phyloP scores from a whole-genome alignment of 2,888 invertebrate species.

The Xestoiulus laeticollis region DNA sequence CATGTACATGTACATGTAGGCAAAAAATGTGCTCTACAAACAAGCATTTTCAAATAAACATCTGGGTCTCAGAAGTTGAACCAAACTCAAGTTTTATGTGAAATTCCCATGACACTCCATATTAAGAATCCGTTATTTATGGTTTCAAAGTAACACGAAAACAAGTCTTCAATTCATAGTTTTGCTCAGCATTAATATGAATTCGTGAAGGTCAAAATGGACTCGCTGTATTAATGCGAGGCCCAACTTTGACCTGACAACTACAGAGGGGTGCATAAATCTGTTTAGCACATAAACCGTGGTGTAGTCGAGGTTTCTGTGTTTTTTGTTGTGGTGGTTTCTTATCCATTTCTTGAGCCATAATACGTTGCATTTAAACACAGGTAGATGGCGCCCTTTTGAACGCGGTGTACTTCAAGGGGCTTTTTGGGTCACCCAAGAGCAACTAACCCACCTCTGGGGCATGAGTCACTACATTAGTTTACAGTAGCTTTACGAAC shows the following conservation, averaged over 20 bases:
- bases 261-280: constrained; percentile 20
- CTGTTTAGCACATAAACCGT: not conserved
- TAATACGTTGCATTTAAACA: not conserved
- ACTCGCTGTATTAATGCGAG: not conserved
- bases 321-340: not conserved
- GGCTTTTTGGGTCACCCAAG: not conserved
- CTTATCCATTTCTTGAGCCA: not conserved
- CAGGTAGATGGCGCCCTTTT: not conserved
- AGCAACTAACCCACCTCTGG: no score
- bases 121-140: not conserved
- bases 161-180: not conserved
- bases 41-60: no score
- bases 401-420: not conserved
- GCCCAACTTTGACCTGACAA: not conserved
- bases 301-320: not conserved
- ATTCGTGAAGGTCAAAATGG: constrained; percentile 2
- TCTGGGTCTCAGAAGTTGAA: no score
- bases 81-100: no score
- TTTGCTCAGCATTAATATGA: not conserved
- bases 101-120: not conserved
- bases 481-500: no score
- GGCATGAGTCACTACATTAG: no score
- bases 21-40: no score
- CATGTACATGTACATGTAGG: no score
- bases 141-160: not conserved